Conservation (phyloP, 2,888 invertebrate species). For the Clunio marinus region DNA sequence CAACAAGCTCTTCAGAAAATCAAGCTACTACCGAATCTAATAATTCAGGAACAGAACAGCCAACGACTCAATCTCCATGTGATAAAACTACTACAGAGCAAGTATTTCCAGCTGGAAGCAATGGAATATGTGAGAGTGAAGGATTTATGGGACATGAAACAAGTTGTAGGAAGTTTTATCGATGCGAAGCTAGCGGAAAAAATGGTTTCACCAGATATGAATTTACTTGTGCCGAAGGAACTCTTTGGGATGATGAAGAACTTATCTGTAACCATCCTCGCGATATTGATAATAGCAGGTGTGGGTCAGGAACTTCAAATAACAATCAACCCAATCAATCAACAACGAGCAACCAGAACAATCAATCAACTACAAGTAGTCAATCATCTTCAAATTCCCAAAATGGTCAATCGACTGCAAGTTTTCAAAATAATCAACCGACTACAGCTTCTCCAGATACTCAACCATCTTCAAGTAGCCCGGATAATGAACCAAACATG, state of each 20-base stretch:
- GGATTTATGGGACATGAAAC: slow-evolving; percentile 52
- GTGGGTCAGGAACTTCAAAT: slow-evolving; percentile 29
- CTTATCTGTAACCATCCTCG: slow-evolving; percentile 49
- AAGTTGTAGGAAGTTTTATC: slow-evolving; percentile 63
- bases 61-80: slow-evolving; percentile 14
- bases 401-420: not conserved
- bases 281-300: slow-evolving; percentile 13
- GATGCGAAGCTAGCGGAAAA: slow-evolving; percentile 61
- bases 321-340: not conserved
- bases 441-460: slow-evolving; percentile 23
- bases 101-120: slow-evolving; percentile 40
- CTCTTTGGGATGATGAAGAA: slow-evolving; percentile 57
- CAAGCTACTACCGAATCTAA: not conserved
- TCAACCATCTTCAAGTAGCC: too few species aligned
- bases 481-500: too few species aligned
- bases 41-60: not conserved
- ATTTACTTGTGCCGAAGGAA: slow-evolving; percentile 62
- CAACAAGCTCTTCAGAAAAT: slow-evolving; percentile 16
- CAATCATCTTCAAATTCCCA: not conserved
- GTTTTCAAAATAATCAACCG: not conserved
- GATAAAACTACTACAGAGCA: slow-evolving; percentile 41
- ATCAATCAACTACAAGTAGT: not conserved
- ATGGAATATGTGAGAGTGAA: slow-evolving; percentile 49
- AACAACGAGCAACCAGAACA: not conserved
- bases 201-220: slow-evolving; percentile 60